Conservation (phyloP, 23 tunicate species). For the Halocynthia roretzi region DNA sequence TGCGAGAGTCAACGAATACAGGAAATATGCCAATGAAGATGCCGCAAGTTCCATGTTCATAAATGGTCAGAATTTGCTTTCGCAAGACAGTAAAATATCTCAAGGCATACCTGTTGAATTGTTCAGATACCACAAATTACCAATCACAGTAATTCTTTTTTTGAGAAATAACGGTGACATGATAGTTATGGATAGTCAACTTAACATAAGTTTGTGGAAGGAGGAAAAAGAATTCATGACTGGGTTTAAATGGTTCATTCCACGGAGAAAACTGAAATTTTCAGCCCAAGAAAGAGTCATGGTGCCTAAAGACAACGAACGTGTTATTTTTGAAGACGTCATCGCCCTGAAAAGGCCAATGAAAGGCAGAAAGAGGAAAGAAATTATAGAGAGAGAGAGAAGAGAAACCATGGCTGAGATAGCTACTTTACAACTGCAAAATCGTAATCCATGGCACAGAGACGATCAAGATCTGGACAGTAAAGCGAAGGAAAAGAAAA, state of each 20-base stretch:
- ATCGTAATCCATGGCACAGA: conserved; percentile 61
- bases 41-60: conserved; percentile 11
- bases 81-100: conserved; percentile 37
- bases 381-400: conserved; percentile 53
- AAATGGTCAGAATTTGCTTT: not conserved
- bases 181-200: conserved; percentile 40
- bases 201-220: conserved; percentile 48
- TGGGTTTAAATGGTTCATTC: conserved; percentile 63
- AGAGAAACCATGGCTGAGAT: conserved; percentile 32
- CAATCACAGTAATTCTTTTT: conserved; percentile 28
- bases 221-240: conserved; percentile 35
- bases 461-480: conserved; percentile 56
- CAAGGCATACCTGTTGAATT: conserved; percentile 42
- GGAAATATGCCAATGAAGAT: conserved; percentile 1
- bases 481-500: conserved; percentile 23
- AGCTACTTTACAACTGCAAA: conserved; percentile 3
- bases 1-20: conserved; percentile 14
- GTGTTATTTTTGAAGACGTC: conserved; percentile 52
- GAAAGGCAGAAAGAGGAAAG: conserved; percentile 41
- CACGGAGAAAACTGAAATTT: conserved; percentile 42
- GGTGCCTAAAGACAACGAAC: conserved; percentile 34
- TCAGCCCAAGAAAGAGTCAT: conserved; percentile 49
- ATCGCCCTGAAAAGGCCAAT: conserved; percentile 32
- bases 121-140: conserved; percentile 41
- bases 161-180: conserved; percentile 40